Conservation (phyloP, 2,888 invertebrate genomes). For the Lordiphosa andalusiaca region DNA sequence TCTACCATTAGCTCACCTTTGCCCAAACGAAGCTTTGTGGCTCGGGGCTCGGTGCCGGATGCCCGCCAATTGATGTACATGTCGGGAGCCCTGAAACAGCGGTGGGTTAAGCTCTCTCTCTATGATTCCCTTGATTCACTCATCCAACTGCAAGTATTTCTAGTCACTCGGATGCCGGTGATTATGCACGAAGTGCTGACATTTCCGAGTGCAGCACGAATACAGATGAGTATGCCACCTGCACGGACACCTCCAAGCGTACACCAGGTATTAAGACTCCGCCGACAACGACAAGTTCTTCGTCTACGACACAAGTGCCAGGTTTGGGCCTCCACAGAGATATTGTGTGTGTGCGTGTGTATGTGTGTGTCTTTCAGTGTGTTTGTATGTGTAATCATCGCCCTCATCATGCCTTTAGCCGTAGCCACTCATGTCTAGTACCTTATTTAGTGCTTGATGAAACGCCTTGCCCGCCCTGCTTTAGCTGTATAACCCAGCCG, state of each 20-base stretch:
- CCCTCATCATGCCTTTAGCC: slow-evolving; percentile 34
- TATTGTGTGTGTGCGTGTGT: slow-evolving; percentile 34
- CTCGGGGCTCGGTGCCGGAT: slow-evolving; percentile 51
- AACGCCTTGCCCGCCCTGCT: slow-evolving; percentile 70
- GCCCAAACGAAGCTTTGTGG: slow-evolving; percentile 47
- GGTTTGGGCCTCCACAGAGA: slow-evolving; percentile 75
- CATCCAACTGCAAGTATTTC: background rate
- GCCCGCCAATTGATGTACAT: slow-evolving; percentile 60
- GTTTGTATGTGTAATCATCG: slow-evolving; percentile 18
- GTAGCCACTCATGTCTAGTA: slow-evolving; percentile 60
- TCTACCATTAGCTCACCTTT: slow-evolving; percentile 40
- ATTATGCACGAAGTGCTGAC: slow-evolving; percentile 83
- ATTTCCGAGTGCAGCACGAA: slow-evolving; percentile 92
- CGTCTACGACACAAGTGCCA: slow-evolving; percentile 81
- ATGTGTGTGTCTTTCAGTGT: slow-evolving; percentile 17
- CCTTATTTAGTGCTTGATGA: slow-evolving; percentile 79
- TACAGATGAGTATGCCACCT: slow-evolving; percentile 93
- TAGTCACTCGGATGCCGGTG: slow-evolving; percentile 59
- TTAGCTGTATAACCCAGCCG: slow-evolving; percentile 45
- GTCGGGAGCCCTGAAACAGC: slow-evolving; percentile 50
- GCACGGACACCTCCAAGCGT: slow-evolving; percentile 87
- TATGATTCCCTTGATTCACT: background rate
- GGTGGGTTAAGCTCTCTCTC: slow-evolving; percentile 34
- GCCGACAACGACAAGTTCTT: slow-evolving; percentile 80
- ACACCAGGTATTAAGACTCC: slow-evolving; percentile 82